Conservation (phyloP, 2,113 vertebrate species). For the Pteronura brasiliensis region DNA sequence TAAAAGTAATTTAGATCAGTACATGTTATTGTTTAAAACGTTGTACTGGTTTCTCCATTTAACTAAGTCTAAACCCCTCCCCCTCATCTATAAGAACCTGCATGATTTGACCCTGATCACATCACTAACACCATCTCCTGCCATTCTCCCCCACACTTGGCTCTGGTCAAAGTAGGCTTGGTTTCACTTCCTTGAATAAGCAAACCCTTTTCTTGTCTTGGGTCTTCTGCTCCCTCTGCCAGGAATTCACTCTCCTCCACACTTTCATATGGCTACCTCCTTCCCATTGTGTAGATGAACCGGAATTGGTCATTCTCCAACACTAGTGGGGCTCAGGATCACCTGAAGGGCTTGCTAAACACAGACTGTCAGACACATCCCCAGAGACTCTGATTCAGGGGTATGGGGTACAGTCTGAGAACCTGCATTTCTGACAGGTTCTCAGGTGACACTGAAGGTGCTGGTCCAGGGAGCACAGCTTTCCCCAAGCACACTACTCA, state of each 20-base stretch:
- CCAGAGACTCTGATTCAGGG: not conserved
- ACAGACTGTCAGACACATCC: not conserved
- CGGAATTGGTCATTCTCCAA: not conserved
- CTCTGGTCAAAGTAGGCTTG: not conserved
- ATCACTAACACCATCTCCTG: not conserved
- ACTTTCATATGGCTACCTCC: not conserved
- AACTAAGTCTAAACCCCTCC: not conserved
- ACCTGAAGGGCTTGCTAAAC: not conserved
- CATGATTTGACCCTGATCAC: no score
- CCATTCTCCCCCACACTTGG: not conserved
- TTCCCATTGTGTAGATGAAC: not conserved
- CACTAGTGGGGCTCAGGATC: not conserved
- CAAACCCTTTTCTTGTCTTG: not conserved
- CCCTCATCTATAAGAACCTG: not conserved
- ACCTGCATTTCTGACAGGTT: not conserved
- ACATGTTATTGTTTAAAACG: not conserved
- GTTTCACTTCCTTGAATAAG: not conserved
- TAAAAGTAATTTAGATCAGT: not conserved
- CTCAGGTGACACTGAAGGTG: not conserved
- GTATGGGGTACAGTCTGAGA: not conserved
- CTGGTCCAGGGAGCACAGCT: not conserved
- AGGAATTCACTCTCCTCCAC: not conserved
- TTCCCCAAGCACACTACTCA: not conserved
- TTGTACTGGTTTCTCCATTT: not conserved
- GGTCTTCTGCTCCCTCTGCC: not conserved